phyloP scores from a whole-genome alignment of 2,888 invertebrate species.

The Drosophila ustulata region DNA sequence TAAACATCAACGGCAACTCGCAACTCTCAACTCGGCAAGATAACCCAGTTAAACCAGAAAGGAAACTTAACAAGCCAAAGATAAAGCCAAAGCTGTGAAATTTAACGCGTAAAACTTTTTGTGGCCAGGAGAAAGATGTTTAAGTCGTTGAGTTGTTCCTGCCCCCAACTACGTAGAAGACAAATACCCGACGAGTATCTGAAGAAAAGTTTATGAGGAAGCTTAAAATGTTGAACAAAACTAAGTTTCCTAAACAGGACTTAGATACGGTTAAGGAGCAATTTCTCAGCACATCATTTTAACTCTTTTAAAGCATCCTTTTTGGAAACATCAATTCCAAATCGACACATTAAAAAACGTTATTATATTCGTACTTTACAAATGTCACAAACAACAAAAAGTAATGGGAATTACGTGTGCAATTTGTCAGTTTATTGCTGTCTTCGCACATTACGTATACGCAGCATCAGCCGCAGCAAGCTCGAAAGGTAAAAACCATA shows the following conservation, averaged over 20 bases:
- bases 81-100: conserved; percentile 22
- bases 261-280: background rate
- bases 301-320: background rate
- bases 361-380: conserved; percentile 15
- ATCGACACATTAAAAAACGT: conserved; percentile 5
- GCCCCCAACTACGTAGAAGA: background rate
- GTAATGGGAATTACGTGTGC: conserved; percentile 42
- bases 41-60: conserved; percentile 3
- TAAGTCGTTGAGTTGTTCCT: conserved; percentile 5
- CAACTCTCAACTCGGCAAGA: background rate
- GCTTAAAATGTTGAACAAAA: conserved; percentile 4
- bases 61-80: conserved; percentile 5
- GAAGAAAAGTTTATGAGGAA: conserved; percentile 14
- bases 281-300: background rate
- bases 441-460: conserved; percentile 31
- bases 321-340: conserved; percentile 1
- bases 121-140: conserved; percentile 26
- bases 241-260: background rate
- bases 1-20: background rate
- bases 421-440: conserved; percentile 31
- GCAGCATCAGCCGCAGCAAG: conserved; percentile 12
- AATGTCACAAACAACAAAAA: conserved; percentile 33
- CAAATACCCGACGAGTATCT: conserved; percentile 7
- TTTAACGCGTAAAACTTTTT: conserved; percentile 42
- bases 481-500: conserved; percentile 1